Base-by-base conservation (phyloP, 2,113 vertebrate genomes). In the Gobiocypris rarus region DNA sequence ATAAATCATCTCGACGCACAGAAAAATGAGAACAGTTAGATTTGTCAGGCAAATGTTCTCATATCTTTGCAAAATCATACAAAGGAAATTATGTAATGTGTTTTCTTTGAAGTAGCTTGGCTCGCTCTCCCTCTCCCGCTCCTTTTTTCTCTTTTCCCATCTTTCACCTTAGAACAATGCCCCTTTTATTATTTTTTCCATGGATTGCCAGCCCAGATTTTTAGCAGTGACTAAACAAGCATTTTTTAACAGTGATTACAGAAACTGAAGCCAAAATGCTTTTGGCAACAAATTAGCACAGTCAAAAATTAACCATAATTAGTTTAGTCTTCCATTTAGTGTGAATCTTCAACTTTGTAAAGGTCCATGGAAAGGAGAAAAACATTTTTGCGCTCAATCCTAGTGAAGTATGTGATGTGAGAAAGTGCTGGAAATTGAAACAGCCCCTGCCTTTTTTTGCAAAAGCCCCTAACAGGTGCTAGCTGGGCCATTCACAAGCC, bases 161-260 rank as follows among this genome's bases (percentile, higher is more conserved):
- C 56, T 43, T 14, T 79, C 38, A 79, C 24, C 45, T 61, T 38
- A 38, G 63, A 79, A 82, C 86, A 87, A 87, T 58, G 83, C 58
- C 28, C 24, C 79, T 82, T 87, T 85, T 41, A 85, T 73, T 22
- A 73, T 84, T 77, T 84, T 82, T 87, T 82, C 65, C 79, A 31
- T 13, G 52, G 75, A 59, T 67, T 70, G 82, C 41, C 48, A 78
- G 80, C 77, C 75, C 19, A 26, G 82, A 34, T 61, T 84, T 61
- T n/a, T 9, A 73, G 54, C n/a, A 61, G 56, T 43, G 34, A 26
- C 54, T 77, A n/a, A 78, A 61, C 56, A 61, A 59, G 11, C 34
- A 59, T 26, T 24, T 77, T 34, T 59, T 24, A 59, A 43, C 9
- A 13, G n/a, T 26, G 54, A 13, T 43, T n/a, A 78, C 74, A 61